A percentile compares a stretch with the other conserved stretches of the same genome.
Evolutionary conservation across 2,888 invertebrate species (phyloP).

Genomic region (Ophion ventricosus): DNA sequence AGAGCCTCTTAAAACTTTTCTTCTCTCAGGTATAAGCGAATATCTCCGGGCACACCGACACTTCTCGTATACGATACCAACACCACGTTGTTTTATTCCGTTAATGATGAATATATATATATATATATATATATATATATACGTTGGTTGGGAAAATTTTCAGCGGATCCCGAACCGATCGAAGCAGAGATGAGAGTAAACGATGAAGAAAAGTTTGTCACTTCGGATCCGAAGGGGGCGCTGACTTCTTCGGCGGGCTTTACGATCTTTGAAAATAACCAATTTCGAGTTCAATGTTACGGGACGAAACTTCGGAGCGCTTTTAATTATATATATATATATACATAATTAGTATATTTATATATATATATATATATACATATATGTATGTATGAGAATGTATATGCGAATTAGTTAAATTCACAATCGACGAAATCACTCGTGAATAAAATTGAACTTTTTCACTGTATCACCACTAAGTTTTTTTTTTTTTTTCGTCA

Average conservation of each 20-base stretch:
- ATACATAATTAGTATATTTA: neutral
- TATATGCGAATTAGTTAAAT: neutral
- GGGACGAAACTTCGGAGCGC: slow-evolving; percentile 25
- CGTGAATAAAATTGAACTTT: slow-evolving; percentile 15
- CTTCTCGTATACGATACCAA: neutral
- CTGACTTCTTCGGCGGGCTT: slow-evolving; percentile 30
- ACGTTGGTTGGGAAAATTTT: neutral
- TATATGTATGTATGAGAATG: neutral
- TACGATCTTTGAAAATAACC: slow-evolving; percentile 4
- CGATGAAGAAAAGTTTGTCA: neutral
- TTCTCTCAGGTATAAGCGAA: slow-evolving; percentile 33
- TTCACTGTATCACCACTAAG: slow-evolving; percentile 1
- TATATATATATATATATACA: neutral
- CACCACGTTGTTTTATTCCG: neutral
- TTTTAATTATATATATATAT: neutral
- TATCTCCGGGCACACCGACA: slow-evolving; percentile 11
- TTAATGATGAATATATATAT: neutral
- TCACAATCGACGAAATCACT: slow-evolving; percentile 33
- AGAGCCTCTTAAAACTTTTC: slow-evolving; percentile 22
- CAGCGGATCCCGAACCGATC: neutral
- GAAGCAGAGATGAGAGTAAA: neutral
- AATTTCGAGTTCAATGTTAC: slow-evolving; percentile 52
- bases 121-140: neutral
- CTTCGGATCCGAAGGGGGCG: slow-evolving; percentile 9
- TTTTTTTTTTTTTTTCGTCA: neutral